Base-by-base conservation (phyloP, 2,888 invertebrate species). In the Lordiphosa fenestrarum region DNA sequence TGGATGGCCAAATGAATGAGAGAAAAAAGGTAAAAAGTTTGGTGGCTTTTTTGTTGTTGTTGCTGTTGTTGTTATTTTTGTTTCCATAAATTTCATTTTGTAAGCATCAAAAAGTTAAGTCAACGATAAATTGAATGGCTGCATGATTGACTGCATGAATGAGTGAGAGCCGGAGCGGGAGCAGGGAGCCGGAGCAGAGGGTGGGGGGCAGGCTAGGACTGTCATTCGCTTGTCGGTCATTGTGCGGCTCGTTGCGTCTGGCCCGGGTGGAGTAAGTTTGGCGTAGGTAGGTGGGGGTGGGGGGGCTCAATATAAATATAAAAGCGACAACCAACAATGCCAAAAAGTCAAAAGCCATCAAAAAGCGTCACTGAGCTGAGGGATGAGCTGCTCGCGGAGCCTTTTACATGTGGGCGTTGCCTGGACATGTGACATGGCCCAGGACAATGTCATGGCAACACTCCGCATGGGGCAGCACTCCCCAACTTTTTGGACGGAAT, bases 31-130 rank as follows among this genome's bases (percentile, higher is more conserved):
- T 12, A 59, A 25, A 59, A 38, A 51, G 38, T 38, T 38, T 13
- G 15, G 7, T 7, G 15, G 9, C 1, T 40, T 40, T 40, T 40
- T 40, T 19, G 6, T 25, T 25, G 6, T 6, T 25, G n/a, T n/a
- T n/a, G n/a, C n/a, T 5, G 30, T 30, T 30, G 30, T 30, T 30
- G 30, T 30, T 30, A 30, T 30, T 30, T 48, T 60, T 46, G 40
- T 49, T 62, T 71, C 61, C 76, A 78, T 78, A 83, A 83, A 75
- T 80, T 80, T 76, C 76, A 80, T 80, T 83, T 83, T 76, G 83
- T 70, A 67, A 58, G 73, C 76, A 78, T 78, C 80, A 73, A 73
- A 82, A 82, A 75, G 83, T 78, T 71, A 80, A 82, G 80, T 73
- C 83, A 78, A 78, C 76, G 76, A 80, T 80, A 80, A 78, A 83